Evolutionary conservation across 1,140 invertebrate genomes (phyloP).

Genomic region (Gryon sp.): DNA sequence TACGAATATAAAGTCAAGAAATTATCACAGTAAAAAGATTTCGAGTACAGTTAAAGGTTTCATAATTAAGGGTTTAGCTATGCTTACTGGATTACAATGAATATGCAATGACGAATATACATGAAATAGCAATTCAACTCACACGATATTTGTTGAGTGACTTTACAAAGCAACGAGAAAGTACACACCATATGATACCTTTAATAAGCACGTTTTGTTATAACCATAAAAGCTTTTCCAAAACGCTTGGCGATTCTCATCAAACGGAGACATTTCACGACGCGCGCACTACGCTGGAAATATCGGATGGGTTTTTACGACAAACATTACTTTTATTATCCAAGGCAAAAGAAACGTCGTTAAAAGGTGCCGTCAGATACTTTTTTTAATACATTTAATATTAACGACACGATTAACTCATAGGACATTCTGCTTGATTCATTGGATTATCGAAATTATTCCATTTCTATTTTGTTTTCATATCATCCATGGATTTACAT

Average conservation of each 20-base stretch:
- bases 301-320: constrained; percentile 67
- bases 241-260: constrained; percentile 66
- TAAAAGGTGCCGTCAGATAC: constrained; percentile 51
- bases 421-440: constrained; percentile 43
- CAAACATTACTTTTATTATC: constrained; percentile 71
- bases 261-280: constrained; percentile 51
- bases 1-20: too few species aligned
- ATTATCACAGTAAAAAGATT: too few species aligned
- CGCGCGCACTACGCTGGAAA: constrained; percentile 52
- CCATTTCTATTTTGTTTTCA: too few species aligned
- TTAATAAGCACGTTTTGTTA: constrained; percentile 68
- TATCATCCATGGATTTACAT: too few species aligned
- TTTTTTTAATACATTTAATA: constrained; percentile 63
- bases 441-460: constrained; percentile 34
- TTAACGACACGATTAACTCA: constrained; percentile 63
- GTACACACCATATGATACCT: constrained; percentile 50
- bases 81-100: too few species aligned
- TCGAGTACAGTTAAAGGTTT: too few species aligned
- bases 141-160: constrained; percentile 52
- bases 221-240: constrained; percentile 68
- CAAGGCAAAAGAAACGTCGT: constrained; percentile 62
- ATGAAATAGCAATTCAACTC: constrained; percentile 38
- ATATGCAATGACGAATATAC: too few species aligned
- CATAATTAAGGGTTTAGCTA: too few species aligned
- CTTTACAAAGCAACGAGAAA: constrained; percentile 62